Evolutionary conservation across 2,888 invertebrate genomes (phyloP).

Genomic region (Lycocerus yunnanus): DNA sequence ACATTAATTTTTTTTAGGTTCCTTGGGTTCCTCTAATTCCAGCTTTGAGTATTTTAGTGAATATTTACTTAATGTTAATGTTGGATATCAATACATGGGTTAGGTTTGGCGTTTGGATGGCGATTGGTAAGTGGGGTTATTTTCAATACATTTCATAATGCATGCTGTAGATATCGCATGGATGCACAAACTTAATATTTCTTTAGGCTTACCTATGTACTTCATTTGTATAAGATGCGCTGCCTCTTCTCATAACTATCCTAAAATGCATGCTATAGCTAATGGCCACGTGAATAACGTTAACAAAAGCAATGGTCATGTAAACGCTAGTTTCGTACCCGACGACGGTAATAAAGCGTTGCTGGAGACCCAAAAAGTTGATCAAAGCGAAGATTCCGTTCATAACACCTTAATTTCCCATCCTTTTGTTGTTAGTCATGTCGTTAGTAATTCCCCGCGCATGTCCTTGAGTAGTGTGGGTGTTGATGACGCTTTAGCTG

Average conservation of each 20-base stretch:
- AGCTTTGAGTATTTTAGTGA: constrained; percentile 78
- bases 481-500: constrained; percentile 30
- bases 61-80: constrained; percentile 84
- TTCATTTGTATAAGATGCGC: constrained; percentile 28
- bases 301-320: constrained; percentile 20
- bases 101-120: constrained; percentile 81
- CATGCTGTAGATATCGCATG: constrained; percentile 45
- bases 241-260: constrained; percentile 3
- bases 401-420: constrained; percentile 58
- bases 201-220: constrained; percentile 52
- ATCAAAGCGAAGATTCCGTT: constrained; percentile 59
- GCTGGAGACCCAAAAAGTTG: constrained; percentile 54
- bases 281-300: constrained; percentile 8
- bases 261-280: constrained; percentile 19
- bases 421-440: constrained; percentile 49
- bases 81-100: constrained; percentile 81
- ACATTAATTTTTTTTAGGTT: constrained; percentile 62
- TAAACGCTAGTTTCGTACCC: constrained; percentile 7
- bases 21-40: constrained; percentile 84
- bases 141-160: constrained; percentile 13
- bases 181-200: constrained; percentile 38
- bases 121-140: constrained; percentile 65
- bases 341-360: constrained; percentile 29
- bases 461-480: constrained; percentile 15
- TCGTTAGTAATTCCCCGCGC: background rate